Base-by-base conservation (phyloP, 35 echinoderm and acorn worm species). In the Lytechinus pictus region DNA sequence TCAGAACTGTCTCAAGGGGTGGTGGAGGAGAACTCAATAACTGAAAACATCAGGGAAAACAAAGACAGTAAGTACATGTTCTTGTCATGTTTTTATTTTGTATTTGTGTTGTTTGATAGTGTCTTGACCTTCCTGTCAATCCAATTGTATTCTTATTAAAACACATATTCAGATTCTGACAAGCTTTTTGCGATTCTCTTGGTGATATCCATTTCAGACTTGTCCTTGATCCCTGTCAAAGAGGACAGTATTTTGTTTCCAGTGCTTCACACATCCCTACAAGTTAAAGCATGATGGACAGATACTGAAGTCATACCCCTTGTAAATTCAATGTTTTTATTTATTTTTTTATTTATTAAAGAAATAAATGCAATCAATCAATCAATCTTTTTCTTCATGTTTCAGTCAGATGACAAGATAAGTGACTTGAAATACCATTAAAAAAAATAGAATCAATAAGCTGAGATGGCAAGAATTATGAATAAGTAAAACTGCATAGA, bases 11-110 rank as follows among this genome's bases (percentile, higher is more conserved):
- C 52, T 27, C 92, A 93, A n/a, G 92, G 29, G 5, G 10, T 93
- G 3, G 92, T 93, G 92, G 92, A 93, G 53, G 92, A 93, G 54
- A 55, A 27, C 92, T 93, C 92, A 19, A 57, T 93, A 54, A 93
- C 55, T 33, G 92, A 93, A 57, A 57, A 57, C 28, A 6, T 93
- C 29, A 54, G 53, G 52, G 55, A 55, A 57, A 93, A 93, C 92
- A 93, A 93, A 93, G 92, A 93, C 54, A 93, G 92, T 93, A 93
- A 93, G 92, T 93, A 12, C 55, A 13, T 93, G 10, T 90, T 54
- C n/a, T 0, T 88, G 33, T 44, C 33, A 44, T 88, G 44, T 88
- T 90, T 71, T 79, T 79, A 24, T 79, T 44, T 79, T 79, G 4
- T 27, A 24, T 79, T n/a, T 79, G 3, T 79, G 14, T 79, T 24